Conservation (phyloP, 2,797 vertebrate species). For the Tolypeutes matacus region DNA sequence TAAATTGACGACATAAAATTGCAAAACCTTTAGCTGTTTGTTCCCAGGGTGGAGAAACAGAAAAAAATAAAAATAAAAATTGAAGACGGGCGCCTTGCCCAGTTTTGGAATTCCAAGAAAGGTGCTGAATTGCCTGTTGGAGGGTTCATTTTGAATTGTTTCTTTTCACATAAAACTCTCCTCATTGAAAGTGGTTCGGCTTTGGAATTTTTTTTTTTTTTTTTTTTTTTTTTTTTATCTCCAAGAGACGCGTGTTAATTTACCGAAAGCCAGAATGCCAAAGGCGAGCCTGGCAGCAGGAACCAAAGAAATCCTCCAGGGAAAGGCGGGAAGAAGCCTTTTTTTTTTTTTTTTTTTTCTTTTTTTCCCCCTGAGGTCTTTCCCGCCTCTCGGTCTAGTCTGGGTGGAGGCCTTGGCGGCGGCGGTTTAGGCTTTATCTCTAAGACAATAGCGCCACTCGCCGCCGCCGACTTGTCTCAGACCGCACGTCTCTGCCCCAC, state of each 20-base stretch:
- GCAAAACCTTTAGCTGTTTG: not conserved
- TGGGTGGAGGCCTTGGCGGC: not conserved
- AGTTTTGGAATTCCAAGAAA: not conserved
- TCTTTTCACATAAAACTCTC: not conserved
- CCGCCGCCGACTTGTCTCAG: not conserved
- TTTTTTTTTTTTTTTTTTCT: rapidly evolving
- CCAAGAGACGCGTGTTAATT: not conserved
- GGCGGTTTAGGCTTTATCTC: not conserved
- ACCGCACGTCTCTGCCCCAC: not conserved
- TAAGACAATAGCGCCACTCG: slow-evolving; percentile 82
- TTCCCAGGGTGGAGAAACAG: not conserved
- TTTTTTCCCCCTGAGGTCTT: not conserved
- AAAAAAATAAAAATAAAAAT: not conserved
- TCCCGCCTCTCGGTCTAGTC: not conserved
- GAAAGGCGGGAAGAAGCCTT: not conserved
- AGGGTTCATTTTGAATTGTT: not conserved
- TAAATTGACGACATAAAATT: not conserved
- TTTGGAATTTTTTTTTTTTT: not conserved
- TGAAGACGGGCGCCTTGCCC: not conserved
- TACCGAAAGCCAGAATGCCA: not conserved
- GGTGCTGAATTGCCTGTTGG: not conserved
- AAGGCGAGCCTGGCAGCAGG: not conserved
- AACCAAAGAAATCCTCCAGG: not conserved
- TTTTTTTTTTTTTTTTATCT: not conserved
- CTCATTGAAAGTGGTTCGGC: not conserved